A percentile compares a stretch with the other conserved stretches of the same genome.
Evolutionary conservation across 2,888 invertebrate genomes (phyloP).

Genomic region (Cylindroiulus punctatus): DNA sequence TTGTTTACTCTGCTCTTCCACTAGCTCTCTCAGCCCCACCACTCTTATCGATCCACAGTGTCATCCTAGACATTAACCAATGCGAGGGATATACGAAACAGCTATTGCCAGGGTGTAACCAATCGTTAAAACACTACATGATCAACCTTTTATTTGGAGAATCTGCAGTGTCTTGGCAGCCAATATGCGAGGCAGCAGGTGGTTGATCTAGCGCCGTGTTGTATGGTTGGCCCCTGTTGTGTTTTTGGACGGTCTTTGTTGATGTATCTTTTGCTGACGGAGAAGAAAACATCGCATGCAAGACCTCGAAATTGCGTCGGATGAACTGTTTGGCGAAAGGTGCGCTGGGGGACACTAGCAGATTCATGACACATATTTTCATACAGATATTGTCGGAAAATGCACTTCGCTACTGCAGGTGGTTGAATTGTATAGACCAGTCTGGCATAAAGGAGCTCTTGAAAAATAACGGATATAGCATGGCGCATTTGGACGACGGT

Average conservation of each 20-base stretch:
- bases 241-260: neutral
- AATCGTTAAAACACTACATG: neutral
- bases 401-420: neutral
- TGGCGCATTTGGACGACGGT: neutral
- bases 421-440: no score
- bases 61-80: neutral
- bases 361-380: neutral
- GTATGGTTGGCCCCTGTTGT: neutral
- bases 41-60: neutral
- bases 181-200: conserved; percentile 21
- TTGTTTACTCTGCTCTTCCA: neutral
- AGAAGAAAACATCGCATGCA: neutral
- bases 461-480: neutral
- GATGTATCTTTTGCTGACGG: neutral
- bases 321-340: neutral
- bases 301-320: neutral
- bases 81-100: neutral
- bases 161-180: neutral
- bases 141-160: neutral
- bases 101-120: neutral
- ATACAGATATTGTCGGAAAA: neutral
- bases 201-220: neutral
- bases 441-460: neutral
- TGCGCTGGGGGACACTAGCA: neutral
- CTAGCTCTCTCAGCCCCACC: neutral